Evolutionary conservation across 2,113 vertebrate species (phyloP).

Genomic region (Cisticola juncidis): DNA sequence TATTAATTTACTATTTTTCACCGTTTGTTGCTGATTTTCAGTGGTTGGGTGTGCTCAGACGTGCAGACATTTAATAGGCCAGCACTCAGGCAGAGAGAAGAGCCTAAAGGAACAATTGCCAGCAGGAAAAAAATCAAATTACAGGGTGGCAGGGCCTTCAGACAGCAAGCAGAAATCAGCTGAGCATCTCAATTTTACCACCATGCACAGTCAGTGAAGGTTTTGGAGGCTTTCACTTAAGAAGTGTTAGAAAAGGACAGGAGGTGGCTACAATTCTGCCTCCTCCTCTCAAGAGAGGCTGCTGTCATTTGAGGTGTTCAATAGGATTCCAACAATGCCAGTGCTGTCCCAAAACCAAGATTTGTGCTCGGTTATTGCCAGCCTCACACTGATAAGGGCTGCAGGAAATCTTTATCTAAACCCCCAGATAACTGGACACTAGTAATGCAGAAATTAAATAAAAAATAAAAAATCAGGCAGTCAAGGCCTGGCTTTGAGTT

Average conservation of each 20-base stretch:
- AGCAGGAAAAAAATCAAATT: neutral
- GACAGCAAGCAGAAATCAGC: neutral
- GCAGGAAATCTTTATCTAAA: neutral
- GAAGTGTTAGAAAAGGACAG: neutral
- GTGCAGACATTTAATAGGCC: neutral
- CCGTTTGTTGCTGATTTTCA: neutral
- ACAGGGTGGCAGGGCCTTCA: neutral
- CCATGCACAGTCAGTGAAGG: neutral
- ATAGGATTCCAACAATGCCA: neutral
- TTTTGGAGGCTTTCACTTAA: neutral
- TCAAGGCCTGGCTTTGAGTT: neutral
- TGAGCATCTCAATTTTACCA: neutral
- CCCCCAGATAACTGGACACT: neutral
- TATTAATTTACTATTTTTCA: neutral
- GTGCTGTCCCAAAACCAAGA: neutral
- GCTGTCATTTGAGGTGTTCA: neutral
- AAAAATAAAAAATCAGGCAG: neutral
- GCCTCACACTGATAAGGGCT: neutral
- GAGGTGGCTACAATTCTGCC: neutral
- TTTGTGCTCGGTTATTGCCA: neutral
- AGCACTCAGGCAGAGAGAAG: neutral
- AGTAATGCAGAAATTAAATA: neutral
- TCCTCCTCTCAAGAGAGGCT: neutral
- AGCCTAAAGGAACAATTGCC: neutral
- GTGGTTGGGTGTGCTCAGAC: neutral